Percentiles rank a stretch among this genome's conserved stretches.
Conservation (phyloP, 2,888 invertebrate genomes). For the Arge pagana region DNA sequence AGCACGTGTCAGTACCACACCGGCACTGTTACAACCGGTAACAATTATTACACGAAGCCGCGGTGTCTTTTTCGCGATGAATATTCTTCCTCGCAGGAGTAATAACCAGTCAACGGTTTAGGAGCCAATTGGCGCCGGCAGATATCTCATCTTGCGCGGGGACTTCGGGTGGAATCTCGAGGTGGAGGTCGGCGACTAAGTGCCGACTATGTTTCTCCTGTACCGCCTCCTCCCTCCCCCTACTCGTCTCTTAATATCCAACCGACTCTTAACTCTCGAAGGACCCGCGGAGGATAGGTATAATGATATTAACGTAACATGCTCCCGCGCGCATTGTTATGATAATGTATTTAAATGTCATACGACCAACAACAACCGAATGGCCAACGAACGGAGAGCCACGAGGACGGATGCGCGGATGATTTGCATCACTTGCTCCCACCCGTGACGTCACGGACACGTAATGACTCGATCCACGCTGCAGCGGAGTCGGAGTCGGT, state of each 20-base stretch:
- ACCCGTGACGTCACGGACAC: too few relatives aligned
- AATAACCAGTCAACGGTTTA: background rate
- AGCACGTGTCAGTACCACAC: too few relatives aligned
- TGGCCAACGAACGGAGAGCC: background rate
- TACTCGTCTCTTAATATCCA: background rate
- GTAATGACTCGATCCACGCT: too few relatives aligned
- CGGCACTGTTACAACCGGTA: background rate
- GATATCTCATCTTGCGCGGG: too few relatives aligned
- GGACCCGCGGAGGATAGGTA: constrained; percentile 32
- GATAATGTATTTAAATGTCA: constrained; percentile 55
- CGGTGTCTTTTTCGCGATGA: background rate
- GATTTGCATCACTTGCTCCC: constrained; percentile 2
- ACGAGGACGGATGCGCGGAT: background rate
- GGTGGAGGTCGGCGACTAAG: too few relatives aligned
- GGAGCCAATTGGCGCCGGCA: too few relatives aligned
- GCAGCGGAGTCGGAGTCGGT: too few relatives aligned
- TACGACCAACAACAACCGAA: constrained; percentile 26
- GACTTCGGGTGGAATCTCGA: too few relatives aligned
- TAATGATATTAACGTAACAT: constrained; percentile 49
- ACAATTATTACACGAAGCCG: background rate
- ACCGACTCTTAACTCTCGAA: constrained; percentile 6
- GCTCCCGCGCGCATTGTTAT: constrained; percentile 52
- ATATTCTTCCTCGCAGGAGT: background rate
- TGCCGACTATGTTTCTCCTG: constrained; percentile 8
- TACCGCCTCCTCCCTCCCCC: background rate